These are phyloP conservation scores for Pelobates fuscus DNA, from an alignment of 2,113 vertebrate species.

Conservation along the genomic window DNA sequence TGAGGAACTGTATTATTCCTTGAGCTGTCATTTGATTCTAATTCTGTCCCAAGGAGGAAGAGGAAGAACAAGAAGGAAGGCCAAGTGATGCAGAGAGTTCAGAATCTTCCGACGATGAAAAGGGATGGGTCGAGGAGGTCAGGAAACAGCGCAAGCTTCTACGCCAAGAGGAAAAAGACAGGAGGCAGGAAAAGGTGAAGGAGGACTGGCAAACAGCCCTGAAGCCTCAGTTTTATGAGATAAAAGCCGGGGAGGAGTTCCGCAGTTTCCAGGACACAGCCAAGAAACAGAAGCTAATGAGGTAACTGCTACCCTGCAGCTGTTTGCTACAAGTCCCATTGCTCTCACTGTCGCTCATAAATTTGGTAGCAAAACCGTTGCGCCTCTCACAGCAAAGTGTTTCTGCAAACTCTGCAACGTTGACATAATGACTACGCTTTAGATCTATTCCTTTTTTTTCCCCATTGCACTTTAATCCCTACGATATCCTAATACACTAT, in stretches of 20 bases:
- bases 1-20: not conserved
- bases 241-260: slow-evolving; percentile 95
- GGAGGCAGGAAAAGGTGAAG: slow-evolving; percentile 72
- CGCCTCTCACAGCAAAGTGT: no score
- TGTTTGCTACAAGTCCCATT: not conserved
- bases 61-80: slow-evolving; percentile 88
- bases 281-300: slow-evolving; percentile 87
- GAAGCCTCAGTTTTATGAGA: slow-evolving; percentile 93
- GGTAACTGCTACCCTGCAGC: slow-evolving; percentile 65
- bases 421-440: no score
- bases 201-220: slow-evolving; percentile 82
- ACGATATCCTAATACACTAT: no score
- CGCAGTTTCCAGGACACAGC: slow-evolving; percentile 86
- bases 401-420: no score
- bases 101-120: slow-evolving; percentile 94
- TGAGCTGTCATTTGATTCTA: slow-evolving; percentile 49
- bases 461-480: no score
- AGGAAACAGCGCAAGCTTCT: slow-evolving; percentile 88
- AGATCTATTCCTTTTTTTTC: no score
- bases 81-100: slow-evolving; percentile 91
- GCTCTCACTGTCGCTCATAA: no score
- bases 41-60: slow-evolving; percentile 75
- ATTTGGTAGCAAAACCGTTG: no score
- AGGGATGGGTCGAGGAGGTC: slow-evolving; percentile 95
- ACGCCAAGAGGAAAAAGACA: slow-evolving; percentile 76